A percentile compares a stretch with the other conserved stretches of the same genome.
Evolutionary conservation across 2,888 invertebrate genomes (phyloP).

Genomic region (Lasioglossum malachurum): DNA sequence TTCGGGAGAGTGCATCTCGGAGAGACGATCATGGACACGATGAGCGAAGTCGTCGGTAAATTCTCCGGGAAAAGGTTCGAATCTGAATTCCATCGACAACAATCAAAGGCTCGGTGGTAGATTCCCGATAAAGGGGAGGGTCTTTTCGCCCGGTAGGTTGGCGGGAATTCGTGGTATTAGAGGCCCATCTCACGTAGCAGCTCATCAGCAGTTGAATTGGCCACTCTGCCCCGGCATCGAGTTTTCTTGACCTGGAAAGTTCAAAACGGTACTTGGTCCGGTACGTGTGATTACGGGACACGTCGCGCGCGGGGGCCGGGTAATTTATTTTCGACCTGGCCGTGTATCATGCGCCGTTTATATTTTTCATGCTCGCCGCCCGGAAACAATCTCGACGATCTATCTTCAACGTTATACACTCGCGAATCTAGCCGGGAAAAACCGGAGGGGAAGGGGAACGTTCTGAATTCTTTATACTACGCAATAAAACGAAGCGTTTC

Average conservation of each 20-base stretch:
- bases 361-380: conserved; percentile 25
- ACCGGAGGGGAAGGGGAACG: not conserved
- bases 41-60: conserved; percentile 27
- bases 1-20: no score
- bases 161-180: conserved; percentile 68
- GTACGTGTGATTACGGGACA: conserved; percentile 60
- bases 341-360: conserved; percentile 25
- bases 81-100: conserved; percentile 56
- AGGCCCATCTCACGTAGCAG: conserved; percentile 74
- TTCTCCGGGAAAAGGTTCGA: conserved; percentile 17
- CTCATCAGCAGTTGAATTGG: conserved; percentile 73
- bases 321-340: conserved; percentile 48
- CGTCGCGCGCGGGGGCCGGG: conserved; percentile 36
- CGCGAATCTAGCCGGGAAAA: not conserved
- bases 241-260: conserved; percentile 74
- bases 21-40: not conserved
- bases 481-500: not conserved
- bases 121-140: conserved; percentile 57
- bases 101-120: conserved; percentile 54
- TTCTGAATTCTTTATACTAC: not conserved
- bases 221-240: conserved; percentile 70
- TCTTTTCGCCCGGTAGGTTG: conserved; percentile 45
- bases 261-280: conserved; percentile 59
- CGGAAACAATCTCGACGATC: not conserved
- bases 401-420: not conserved